Evolutionary conservation across 2,888 invertebrate species (phyloP), one percentile per base, ranked within the genome.

Genomic region (Panzeria rudis): DNA sequence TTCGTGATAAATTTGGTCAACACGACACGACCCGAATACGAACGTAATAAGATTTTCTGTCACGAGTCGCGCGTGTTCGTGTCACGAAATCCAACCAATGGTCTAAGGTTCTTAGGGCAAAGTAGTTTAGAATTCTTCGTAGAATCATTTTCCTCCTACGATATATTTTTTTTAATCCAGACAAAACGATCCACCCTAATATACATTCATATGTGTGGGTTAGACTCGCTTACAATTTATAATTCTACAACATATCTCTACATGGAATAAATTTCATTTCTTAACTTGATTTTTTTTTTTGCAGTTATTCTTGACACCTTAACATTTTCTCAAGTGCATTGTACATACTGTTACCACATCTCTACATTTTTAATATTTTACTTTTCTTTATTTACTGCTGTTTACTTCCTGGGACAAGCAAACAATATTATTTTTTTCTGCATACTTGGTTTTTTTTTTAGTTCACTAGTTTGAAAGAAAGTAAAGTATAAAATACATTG

Each of bases 291-390:
- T n/a, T n/a, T 75, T 68, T 68, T 68, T 25, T 25, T 59, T 38
- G 17, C 32, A 61, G 71, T 75, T 41, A 29, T 54, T 50, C 47
- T 29, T 71, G 69, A 71, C 82, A 85, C 78, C 84, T 82, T 69
- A 59, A 64, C 47, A 69, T 82, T 85, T 82, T 78, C 82, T 78
- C 73, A 85, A 85, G 82, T 75, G 82, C 44, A 78, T 78, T 82
- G 73, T 71, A 75, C 73, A 85, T 69, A 75, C 62, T 77, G 61
- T 69, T 66, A 59, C 61, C 71, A 54, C 76, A 80, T 56, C 35
- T 52, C 61, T 61, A 32, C 41, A 32, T 38, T 41, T n/a, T 50
- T 20, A 47, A 20, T 47, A 29, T 59, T 61, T 13, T 32, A 23
- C 11, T 47, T 35, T 25, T 25, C n/a, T 76, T 54, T 76, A 13